A percentile compares a stretch with the other conserved stretches of the same genome.
Conservation (phyloP, 2,797 vertebrate species). For the Sebastolobus altivelis region DNA sequence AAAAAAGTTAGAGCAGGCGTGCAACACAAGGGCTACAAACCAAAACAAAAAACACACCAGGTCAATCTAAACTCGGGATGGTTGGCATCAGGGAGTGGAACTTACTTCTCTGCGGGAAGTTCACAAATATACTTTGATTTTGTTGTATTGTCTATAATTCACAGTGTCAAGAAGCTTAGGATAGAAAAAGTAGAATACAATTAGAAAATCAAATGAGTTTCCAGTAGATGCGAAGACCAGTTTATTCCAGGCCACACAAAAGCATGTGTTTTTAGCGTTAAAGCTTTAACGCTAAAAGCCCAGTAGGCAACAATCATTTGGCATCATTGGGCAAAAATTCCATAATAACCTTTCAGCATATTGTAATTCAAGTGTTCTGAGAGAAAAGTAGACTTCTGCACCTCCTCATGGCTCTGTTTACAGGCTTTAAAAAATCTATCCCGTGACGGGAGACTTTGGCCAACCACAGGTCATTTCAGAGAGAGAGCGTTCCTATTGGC, state of each 20-base stretch:
- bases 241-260: neutral
- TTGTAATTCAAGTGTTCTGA: too few relatives aligned
- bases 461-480: too few relatives aligned
- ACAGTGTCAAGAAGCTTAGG: neutral
- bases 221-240: neutral
- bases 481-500: too few relatives aligned
- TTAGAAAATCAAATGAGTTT: neutral
- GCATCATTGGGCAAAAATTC: too few relatives aligned
- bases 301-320: too few relatives aligned
- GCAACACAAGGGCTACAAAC: conserved; percentile 33
- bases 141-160: conserved; percentile 1
- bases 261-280: neutral
- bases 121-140: conserved; percentile 16
- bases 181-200: neutral
- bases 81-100: conserved; percentile 20
- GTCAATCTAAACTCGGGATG: conserved; percentile 27
- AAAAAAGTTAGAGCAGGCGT: conserved; percentile 18
- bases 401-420: too few relatives aligned
- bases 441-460: too few relatives aligned
- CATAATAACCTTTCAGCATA: too few relatives aligned
- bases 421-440: too few relatives aligned
- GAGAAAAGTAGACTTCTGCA: too few relatives aligned
- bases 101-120: neutral
- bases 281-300: too few relatives aligned
- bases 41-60: conserved; percentile 8